Conservation (phyloP, 2,797 vertebrate species). For the Chiroxiphia lanceolata region DNA sequence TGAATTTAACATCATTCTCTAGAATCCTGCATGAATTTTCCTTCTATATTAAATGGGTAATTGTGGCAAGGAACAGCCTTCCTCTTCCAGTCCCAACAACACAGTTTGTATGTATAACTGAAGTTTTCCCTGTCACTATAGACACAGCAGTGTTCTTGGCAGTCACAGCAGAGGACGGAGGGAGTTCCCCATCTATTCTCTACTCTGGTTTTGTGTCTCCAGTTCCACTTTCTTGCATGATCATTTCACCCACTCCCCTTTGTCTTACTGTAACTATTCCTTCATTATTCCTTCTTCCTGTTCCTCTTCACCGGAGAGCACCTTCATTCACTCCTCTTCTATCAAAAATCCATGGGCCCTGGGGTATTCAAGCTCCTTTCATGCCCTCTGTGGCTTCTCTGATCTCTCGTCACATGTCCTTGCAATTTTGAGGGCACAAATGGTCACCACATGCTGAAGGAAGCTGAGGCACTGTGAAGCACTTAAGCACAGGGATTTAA, state of each 20-base stretch:
- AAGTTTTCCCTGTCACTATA: not conserved
- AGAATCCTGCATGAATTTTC: not conserved
- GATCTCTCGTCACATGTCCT: fast-evolving
- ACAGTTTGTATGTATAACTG: not conserved
- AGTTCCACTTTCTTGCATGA: not conserved
- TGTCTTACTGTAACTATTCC: not conserved
- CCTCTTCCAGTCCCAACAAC: not conserved
- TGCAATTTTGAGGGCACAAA: not conserved
- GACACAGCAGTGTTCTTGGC: not conserved
- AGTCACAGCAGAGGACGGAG: not conserved
- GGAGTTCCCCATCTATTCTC: not conserved
- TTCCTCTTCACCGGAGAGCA: not conserved
- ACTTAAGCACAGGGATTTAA: not conserved
- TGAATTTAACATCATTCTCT: not conserved
- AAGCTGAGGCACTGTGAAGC: not conserved
- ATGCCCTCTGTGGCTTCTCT: not conserved
- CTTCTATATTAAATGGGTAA: not conserved
- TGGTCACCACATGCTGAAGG: fast-evolving
- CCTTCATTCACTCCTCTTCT: not conserved
- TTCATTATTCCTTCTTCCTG: not conserved
- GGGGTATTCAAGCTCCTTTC: not conserved
- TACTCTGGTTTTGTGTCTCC: not conserved
- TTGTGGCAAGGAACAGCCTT: not conserved
- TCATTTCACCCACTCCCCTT: not conserved
- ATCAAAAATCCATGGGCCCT: not conserved